Evolutionary conservation across 2,797 vertebrate genomes (phyloP), one percentile per base, ranked within the genome.

Genomic region (Ispidina lecontei): DNA sequence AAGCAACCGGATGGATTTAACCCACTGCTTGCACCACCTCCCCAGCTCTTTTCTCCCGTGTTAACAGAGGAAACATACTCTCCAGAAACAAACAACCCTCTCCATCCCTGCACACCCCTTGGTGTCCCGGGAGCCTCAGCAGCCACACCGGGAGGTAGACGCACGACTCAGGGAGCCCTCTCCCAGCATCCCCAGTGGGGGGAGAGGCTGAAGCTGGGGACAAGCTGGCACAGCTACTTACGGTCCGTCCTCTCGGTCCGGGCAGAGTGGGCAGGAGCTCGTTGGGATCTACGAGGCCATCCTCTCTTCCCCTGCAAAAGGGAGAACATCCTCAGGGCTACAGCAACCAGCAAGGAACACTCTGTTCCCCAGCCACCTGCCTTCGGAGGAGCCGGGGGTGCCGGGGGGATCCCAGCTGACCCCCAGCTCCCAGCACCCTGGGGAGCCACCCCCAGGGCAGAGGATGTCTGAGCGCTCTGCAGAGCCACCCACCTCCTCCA

Each of bases 221-320:
- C 6, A 14, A 54, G 37, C 12, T 12, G 33, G 43, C 18, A 8
- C 1, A 4, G 59, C 35, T 93, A 97, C 95, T 97, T 87, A 96
- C 96, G 28, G 59, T 85, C 91, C 5, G 75, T 85, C 82, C 68
- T 69, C 64, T 49, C 0, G 62, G 89, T 85, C 83, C 87, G 41
- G 84, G 92, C 70, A 22, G 65, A 77, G 88, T 67, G 19, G 62
- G 76, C 85, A 14, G 68, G 43, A 64, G 58, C 84, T 88, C 12
- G 65, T 51, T 4, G 21, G 62, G 84, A 39, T 69, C 92, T 86
- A 65, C 71, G 86, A 43, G 29, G 72, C 90, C 90, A 70, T 89
- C 84, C 91, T 93, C 85, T 92, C 63, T 67, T 92, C 87, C 85
- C 94, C 96, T 97, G 39, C 39, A 84, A 67, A 68, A 69, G 37